These are phyloP conservation scores for Solenopsis fugax DNA, from an alignment of 1,140 invertebrate genomes.

Conservation along the genomic window DNA sequence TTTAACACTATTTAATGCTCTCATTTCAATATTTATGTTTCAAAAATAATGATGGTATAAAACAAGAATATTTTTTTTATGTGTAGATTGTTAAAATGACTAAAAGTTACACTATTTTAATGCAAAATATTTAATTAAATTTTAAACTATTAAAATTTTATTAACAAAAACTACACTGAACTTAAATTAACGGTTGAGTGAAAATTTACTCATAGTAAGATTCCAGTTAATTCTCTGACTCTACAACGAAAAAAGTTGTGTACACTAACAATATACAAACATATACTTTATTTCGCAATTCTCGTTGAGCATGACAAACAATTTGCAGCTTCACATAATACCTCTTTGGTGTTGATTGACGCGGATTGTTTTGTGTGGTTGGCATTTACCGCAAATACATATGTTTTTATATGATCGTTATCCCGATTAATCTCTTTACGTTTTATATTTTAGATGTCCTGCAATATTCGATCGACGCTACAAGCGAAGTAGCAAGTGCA, in stretches of 20 bases:
- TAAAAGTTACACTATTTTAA: no score
- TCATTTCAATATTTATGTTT: no score
- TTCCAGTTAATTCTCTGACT: background rate
- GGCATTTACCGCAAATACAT: background rate
- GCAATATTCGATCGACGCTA: slow-evolving; percentile 1
- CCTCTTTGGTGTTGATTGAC: background rate
- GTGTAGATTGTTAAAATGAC: no score
- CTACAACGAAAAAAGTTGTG: background rate
- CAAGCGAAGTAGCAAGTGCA: background rate
- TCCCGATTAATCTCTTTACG: background rate
- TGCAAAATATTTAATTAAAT: no score
- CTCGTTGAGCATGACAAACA: background rate
- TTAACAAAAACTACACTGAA: no score
- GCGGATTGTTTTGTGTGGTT: slow-evolving; percentile 14
- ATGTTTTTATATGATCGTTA: background rate
- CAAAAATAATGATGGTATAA: no score
- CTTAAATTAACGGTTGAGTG: no score
- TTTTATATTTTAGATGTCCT: background rate
- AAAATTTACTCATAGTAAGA: no score
- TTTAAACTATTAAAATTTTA: no score
- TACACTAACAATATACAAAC: slow-evolving; percentile 2
- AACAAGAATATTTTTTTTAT: no score
- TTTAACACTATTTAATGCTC: no score
- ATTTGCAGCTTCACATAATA: background rate
- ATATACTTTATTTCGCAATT: background rate